These are phyloP conservation scores for Heliothis peltigera DNA, from an alignment of 2,888 invertebrate genomes.

Conservation along the genomic window DNA sequence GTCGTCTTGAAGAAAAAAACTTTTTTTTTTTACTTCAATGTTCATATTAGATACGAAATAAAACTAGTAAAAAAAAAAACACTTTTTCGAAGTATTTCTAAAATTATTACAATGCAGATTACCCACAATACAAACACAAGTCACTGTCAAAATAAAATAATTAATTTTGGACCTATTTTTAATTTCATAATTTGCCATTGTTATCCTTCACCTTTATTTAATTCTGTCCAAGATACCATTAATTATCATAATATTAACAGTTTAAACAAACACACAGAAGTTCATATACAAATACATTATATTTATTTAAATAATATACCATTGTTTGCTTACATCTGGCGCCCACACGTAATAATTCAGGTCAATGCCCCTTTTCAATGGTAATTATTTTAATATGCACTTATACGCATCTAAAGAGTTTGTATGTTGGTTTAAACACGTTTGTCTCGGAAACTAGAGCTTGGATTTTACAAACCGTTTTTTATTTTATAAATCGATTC, in stretches of 20 bases:
- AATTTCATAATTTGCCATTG: too few relatives aligned
- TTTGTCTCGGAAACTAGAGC: not conserved
- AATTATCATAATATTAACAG: not conserved
- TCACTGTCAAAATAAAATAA: too few relatives aligned
- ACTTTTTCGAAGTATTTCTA: too few relatives aligned
- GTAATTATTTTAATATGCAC: slow-evolving; percentile 28
- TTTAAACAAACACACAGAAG: not conserved
- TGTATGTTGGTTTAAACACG: not conserved
- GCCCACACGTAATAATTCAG: slow-evolving; percentile 18
- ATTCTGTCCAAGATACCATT: not conserved
- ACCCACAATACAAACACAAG: too few relatives aligned
- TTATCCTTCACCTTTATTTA: too few relatives aligned
- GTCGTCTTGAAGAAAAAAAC: too few relatives aligned
- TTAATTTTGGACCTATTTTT: too few relatives aligned
- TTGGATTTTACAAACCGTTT: not conserved
- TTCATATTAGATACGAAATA: too few relatives aligned
- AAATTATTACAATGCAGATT: too few relatives aligned
- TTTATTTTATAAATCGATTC: not conserved
- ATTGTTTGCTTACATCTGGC: slow-evolving; percentile 18
- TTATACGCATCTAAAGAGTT: not conserved
- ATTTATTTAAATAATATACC: not conserved
- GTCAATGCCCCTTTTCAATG: slow-evolving; percentile 30
- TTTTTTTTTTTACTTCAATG: too few relatives aligned
- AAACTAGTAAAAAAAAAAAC: too few relatives aligned
- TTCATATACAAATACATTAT: not conserved